Evolutionary conservation across 1,140 invertebrate genomes (phyloP).

Genomic region (Ctenoplectra terminalis): DNA sequence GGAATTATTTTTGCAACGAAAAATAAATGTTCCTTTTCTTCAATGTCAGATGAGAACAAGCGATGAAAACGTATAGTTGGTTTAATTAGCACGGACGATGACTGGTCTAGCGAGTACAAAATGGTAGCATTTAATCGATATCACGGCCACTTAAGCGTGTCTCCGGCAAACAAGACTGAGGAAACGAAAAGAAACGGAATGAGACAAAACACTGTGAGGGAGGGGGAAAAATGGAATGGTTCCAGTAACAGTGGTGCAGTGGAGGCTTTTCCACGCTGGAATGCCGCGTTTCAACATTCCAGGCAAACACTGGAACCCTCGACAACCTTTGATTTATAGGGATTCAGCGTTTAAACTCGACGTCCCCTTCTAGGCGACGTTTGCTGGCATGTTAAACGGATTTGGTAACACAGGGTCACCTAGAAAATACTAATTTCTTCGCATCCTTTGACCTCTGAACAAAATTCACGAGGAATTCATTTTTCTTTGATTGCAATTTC

Average conservation of each 20-base stretch:
- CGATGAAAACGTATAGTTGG: not conserved
- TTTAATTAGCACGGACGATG: conserved; percentile 4
- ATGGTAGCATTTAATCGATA: conserved; percentile 35
- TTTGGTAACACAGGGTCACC: not conserved
- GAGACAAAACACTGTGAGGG: not conserved
- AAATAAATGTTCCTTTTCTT: not conserved
- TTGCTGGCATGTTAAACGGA: not conserved
- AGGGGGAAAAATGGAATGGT: conserved; percentile 30
- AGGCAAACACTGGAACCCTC: conserved; percentile 17
- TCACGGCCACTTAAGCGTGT: conserved; percentile 12
- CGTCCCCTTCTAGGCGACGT: not conserved
- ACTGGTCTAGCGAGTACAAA: not conserved
- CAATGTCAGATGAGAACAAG: not conserved
- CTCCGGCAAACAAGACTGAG: not conserved
- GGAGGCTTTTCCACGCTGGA: conserved; percentile 49
- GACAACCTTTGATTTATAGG: conserved; percentile 29
- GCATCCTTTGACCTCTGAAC: too few relatives aligned
- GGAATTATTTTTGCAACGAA: too few relatives aligned
- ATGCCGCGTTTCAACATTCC: conserved; percentile 57
- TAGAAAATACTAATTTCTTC: too few relatives aligned
- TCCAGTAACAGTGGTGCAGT: conserved; percentile 12
- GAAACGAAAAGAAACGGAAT: conserved; percentile 4
- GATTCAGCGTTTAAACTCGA: conserved; percentile 10
- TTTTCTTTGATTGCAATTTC: too few relatives aligned
- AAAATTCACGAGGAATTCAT: too few relatives aligned